These are phyloP conservation scores for Saccopteryx bilineata DNA, from an alignment of 2,113 vertebrate species.

Conservation along the genomic window DNA sequence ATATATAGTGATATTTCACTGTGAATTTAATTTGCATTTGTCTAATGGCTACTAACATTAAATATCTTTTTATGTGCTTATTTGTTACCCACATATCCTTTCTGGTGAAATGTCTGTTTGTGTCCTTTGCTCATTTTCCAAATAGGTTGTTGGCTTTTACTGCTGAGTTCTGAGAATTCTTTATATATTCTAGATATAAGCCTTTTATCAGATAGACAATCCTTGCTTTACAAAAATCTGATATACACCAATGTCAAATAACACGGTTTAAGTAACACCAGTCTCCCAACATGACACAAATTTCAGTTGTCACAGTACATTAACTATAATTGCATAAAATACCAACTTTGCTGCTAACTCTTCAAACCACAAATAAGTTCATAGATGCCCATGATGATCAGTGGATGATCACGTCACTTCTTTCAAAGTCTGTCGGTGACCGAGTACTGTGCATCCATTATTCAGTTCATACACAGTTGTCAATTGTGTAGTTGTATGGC, in stretches of 20 bases:
- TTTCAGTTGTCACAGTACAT: conserved; percentile 15
- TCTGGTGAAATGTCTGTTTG: background rate
- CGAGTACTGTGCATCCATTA: background rate
- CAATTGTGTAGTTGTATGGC: background rate
- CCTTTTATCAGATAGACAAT: conserved; percentile 4
- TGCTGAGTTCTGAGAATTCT: conserved; percentile 13
- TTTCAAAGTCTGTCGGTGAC: background rate
- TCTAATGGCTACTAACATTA: conserved; percentile 35
- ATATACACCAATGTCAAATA: conserved; percentile 29
- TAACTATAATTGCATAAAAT: conserved; percentile 51
- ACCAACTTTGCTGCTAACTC: background rate
- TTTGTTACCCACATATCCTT: background rate
- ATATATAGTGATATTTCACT: background rate
- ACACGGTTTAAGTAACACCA: conserved; percentile 19
- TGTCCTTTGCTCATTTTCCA: background rate
- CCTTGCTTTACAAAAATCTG: background rate
- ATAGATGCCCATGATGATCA: conserved; percentile 2
- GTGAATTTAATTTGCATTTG: conserved; percentile 11
- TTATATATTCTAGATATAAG: conserved; percentile 35
- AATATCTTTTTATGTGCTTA: conserved; percentile 29
- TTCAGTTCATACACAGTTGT: conserved; percentile 12
- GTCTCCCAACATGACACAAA: conserved; percentile 18
- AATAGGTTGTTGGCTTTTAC: background rate
- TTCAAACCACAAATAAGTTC: conserved; percentile 19
- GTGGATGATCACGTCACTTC: conserved; percentile 29